These are phyloP conservation scores for Trachymyrmex septentrionalis DNA, from an alignment of 1,140 invertebrate species.

Conservation along the genomic window DNA sequence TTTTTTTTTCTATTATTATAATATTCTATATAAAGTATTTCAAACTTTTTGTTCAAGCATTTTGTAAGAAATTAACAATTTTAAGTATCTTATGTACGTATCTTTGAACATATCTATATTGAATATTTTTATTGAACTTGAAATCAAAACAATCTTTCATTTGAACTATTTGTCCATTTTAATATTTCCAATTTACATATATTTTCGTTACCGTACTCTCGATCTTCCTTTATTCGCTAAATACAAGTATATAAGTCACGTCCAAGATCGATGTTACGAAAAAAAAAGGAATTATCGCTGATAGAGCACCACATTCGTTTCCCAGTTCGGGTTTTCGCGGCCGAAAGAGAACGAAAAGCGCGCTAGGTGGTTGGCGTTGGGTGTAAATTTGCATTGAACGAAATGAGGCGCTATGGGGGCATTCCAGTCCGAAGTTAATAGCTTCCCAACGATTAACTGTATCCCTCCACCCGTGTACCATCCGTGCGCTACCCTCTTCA, in stretches of 20 bases:
- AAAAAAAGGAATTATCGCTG: constrained; percentile 52
- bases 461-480: constrained; percentile 74
- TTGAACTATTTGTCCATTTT: not conserved
- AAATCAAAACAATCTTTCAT: not conserved
- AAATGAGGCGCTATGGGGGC: constrained; percentile 82
- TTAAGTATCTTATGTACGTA: not conserved
- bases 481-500: constrained; percentile 19
- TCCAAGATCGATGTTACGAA: constrained; percentile 1
- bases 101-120: not conserved
- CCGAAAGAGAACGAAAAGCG: constrained; percentile 64
- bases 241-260: not conserved
- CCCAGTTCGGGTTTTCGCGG: constrained; percentile 53
- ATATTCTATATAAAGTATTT: not conserved
- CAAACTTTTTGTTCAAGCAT: not conserved
- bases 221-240: not conserved
- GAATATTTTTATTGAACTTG: not conserved
- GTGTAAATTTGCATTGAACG: constrained; percentile 85
- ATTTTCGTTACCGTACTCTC: not conserved
- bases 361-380: constrained; percentile 75
- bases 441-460: constrained; percentile 86
- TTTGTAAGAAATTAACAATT: not conserved
- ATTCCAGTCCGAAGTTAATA: constrained; percentile 86
- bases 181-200: not conserved
- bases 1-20: not conserved
- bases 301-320: constrained; percentile 52